Evolutionary conservation across 2,113 vertebrate species (phyloP), one percentile per base, ranked within the genome.

Genomic region (Pterocles burchelli): DNA sequence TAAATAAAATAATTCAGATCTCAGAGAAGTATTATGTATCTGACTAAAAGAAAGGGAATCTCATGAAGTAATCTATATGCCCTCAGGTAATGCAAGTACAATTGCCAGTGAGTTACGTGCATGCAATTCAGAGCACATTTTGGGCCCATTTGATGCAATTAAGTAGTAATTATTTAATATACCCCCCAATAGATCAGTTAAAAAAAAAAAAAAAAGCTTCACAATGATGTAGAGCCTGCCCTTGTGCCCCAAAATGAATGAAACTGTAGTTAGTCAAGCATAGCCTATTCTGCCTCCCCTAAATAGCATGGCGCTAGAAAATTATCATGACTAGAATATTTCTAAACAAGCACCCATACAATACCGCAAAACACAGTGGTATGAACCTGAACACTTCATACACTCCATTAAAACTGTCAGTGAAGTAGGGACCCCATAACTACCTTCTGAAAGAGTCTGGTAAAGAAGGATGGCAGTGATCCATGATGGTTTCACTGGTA

Each of bases 1-100:
- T 95, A 97, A 93, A 89, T 82, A 95, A 93, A 94, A 80, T 57
- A 84, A 45, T 87, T 92, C 57, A 66, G 31, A 61, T 96, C 95
- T 93, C 90, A 72, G 80, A 90, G 48, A 89, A 84, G 13, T 93
- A 63, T 61, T 78, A 17, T 81, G 52, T 86, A 21, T 89, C 61
- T 89, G 92, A 86, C 28, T 2, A 71, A 93, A 92, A 79, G 79
- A 92, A 81, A 86, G 65, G 38, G 75, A 94, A 65, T 93, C 82
- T 90, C 63, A 67, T 49, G 79, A 81, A 90, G 52, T 57, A 84
- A 78, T 93, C 48, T 88, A 86, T 96, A 89, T 94, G 66, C 61
- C 88, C 95, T 89, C 76, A 96, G 85, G 85, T 93, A 81, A 33
- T 68, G 65, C 61, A 74, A 86, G 52, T 74, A 54, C 78, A 86